These are phyloP conservation scores for Nemotelus pantherinus DNA, from an alignment of 2,888 invertebrate genomes.

Conservation along the genomic window DNA sequence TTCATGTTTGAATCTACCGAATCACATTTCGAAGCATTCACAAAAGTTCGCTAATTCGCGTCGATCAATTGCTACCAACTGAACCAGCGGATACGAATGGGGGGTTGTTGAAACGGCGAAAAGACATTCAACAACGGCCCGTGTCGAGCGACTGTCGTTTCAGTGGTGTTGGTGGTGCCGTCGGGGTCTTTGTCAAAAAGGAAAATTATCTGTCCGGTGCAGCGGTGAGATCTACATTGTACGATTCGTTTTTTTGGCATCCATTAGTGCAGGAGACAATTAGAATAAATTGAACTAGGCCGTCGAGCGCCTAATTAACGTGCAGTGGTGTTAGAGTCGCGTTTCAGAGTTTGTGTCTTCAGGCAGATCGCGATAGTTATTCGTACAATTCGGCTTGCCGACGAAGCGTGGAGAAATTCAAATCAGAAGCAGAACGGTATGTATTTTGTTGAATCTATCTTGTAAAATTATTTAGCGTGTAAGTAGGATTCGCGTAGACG, in stretches of 20 bases:
- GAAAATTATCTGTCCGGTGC: slow-evolving; percentile 42
- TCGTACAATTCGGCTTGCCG: neutral
- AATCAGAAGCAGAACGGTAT: slow-evolving; percentile 14
- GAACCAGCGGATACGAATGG: neutral
- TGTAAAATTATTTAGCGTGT: neutral
- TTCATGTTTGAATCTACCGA: no score
- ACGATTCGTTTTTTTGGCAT: neutral
- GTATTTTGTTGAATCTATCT: neutral
- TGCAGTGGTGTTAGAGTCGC: neutral
- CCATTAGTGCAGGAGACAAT: neutral
- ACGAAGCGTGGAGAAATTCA: neutral
- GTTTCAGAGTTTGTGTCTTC: neutral
- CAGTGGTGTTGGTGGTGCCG: slow-evolving; percentile 43
- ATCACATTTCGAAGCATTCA: no score
- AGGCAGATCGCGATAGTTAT: neutral
- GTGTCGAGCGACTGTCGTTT: slow-evolving; percentile 9
- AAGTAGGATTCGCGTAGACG: neutral
- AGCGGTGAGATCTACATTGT: slow-evolving; percentile 8
- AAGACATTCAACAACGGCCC: slow-evolving; percentile 32
- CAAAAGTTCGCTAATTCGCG: neutral
- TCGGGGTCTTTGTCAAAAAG: slow-evolving; percentile 48
- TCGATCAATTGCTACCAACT: slow-evolving; percentile 8
- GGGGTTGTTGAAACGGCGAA: slow-evolving; percentile 1
- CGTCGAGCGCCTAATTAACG: neutral
- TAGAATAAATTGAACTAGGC: neutral